Base-by-base conservation (phyloP, 2,888 invertebrate species). In the Strigamia crassipes region DNA sequence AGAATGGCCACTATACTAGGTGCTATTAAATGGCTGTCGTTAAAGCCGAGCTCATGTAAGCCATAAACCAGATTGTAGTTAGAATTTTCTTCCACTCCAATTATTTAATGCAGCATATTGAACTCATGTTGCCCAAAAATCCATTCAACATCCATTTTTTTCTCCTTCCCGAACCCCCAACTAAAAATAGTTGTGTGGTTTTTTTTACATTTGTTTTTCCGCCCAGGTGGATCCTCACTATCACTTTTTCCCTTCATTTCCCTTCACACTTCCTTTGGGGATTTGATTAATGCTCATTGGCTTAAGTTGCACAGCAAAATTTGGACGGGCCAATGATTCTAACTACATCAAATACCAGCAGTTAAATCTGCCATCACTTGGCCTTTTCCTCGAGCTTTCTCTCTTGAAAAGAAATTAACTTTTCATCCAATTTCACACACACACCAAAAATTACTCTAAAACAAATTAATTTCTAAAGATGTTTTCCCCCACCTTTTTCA, bases 191-290 rank as follows among this genome's bases (percentile, higher is more conserved):
- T 23, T 21, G 10, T 66, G 61, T 23, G 61, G 61, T 66, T 66
- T 38, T 66, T 66, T 38, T 66, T 23, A 23, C 21, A 66, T 66
- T 66, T 66, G 61, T 21, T 66, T 66, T 66, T 66, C 61, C 61
- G 61, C 61, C 1, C 61, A 66, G 61, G 61, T 66, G 61, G 12
- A 21, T 66, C 61, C 23, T 12, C 6, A 21, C 61, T 66, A 66
- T 66, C 61, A 66, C 61, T 66, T 66, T 66, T 21, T 66, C 61
- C 61, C 61, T 66, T 66, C 61, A 66, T 66, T 66, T 66, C 61
- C 61, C 61, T 66, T 66, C 61, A 23, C 61, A 66, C 61, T 66
- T 66, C 21, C 61, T 66, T 21, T 23, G 61, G 61, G 23, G 61
- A 15, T 66, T 66, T 66, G 61, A 66, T 66, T 66, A 66, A 66